Evolutionary conservation across 2,888 invertebrate species (phyloP), one percentile per base, ranked within the genome.

Genomic region (Chaitophorus viminalis): DNA sequence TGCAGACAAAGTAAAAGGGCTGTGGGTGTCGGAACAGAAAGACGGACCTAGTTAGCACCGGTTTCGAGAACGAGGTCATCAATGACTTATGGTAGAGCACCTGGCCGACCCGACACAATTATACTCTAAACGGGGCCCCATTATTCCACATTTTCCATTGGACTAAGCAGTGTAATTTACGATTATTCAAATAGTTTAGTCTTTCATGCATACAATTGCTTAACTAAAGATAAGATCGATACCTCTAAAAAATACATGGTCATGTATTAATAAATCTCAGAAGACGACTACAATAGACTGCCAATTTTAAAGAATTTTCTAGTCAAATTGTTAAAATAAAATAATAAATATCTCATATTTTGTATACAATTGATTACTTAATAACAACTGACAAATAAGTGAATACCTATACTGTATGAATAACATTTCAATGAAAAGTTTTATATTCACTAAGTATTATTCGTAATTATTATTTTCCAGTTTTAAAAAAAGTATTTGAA

Each of bases 31-130:
- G 17, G 72, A 79, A 81, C 86, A 79, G 86, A 86, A 74, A 86
- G 79, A 86, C 79, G 60, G 72, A 87, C 86, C 86, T 87, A 87
- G 86, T 87, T 87, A 87, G 81, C 86, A 87, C 86, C 86, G 86
- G 86, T 87, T 87, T 87, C 79, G 79, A 87, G 79, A 87, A 87
- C 86, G 86, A 87, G 86, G 86, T 87, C 86, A 87, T 87, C 79
- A 87, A 65, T 87, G 79, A 87, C 78, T 87, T 87, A 87, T 87
- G 79, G 86, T 87, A 87, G 86, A 87, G 86, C 86, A 87, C 86
- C 86, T 79, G 86, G 79, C 60, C 86, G 79, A 79, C 79, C 86
- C 79, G 86, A 72, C 86, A 87, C 79, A 79, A 87, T n/a, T n/a
- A 87, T 87, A 87, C 72, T 87, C 60, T 74, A 81, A 87, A 79